These are phyloP conservation scores for Alviniconcha strummeri DNA, from an alignment of 2,888 invertebrate species.

Conservation along the genomic window DNA sequence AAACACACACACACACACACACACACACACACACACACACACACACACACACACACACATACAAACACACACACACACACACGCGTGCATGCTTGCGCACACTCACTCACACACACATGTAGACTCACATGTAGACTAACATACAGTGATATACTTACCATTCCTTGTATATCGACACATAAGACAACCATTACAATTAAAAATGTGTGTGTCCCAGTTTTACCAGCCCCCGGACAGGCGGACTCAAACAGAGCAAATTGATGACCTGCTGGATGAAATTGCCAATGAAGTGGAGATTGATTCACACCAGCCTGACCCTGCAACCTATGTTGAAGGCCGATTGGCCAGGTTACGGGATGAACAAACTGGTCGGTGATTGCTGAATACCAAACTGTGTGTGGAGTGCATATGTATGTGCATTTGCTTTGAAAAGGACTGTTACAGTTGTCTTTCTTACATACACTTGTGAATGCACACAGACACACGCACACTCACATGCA, in stretches of 20 bases:
- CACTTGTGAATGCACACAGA: background rate
- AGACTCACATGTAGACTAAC: too few relatives aligned
- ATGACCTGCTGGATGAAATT: constrained; percentile 68
- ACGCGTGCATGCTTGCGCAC: background rate
- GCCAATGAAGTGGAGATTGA: constrained; percentile 67
- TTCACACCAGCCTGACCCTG: constrained; percentile 52
- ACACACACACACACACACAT: background rate
- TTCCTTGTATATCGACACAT: too few relatives aligned
- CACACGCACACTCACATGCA: background rate
- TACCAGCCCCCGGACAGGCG: constrained; percentile 61
- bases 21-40: background rate
- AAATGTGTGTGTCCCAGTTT: constrained; percentile 36
- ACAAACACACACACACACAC: background rate
- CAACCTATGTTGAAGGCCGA: constrained; percentile 74
- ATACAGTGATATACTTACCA: too few relatives aligned
- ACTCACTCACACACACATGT: background rate
- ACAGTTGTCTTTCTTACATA: background rate
- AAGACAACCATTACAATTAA: too few relatives aligned
- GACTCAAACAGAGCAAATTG: constrained; percentile 62
- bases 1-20: background rate
- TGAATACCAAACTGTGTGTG: background rate
- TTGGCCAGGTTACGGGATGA: constrained; percentile 43
- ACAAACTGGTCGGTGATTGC: background rate
- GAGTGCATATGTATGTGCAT: background rate
- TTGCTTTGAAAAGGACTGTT: background rate